phyloP scores from a whole-genome alignment of 2,797 vertebrate genomes.

The Austrolebias charrua region DNA sequence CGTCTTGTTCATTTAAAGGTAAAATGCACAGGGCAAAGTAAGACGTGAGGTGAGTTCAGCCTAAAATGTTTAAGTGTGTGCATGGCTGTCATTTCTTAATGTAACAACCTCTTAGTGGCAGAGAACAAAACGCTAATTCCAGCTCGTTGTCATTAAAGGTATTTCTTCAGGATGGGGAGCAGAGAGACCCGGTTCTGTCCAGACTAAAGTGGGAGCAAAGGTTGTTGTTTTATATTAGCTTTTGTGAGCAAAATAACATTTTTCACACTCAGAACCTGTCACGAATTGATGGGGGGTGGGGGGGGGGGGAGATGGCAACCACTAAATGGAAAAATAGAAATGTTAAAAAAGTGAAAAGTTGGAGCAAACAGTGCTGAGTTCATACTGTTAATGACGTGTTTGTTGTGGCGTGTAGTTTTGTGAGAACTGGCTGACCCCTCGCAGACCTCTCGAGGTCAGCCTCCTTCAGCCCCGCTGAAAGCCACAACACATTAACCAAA shows the following conservation, averaged over 20 bases:
- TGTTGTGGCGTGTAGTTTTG: conserved; percentile 10
- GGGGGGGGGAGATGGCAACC: background rate
- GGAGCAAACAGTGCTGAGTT: background rate
- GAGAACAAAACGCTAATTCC: conserved; percentile 52
- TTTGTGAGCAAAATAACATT: conserved; percentile 23
- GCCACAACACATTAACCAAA: conserved; percentile 29
- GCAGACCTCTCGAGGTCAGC: conserved; percentile 39
- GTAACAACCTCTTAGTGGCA: conserved; percentile 20
- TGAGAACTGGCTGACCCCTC: conserved; percentile 25
- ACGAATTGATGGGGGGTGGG: background rate
- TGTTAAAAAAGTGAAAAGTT: conserved; percentile 13
- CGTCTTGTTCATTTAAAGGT: conserved; percentile 22
- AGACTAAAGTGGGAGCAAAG: conserved; percentile 34
- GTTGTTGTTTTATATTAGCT: conserved; percentile 2
- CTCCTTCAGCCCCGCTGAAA: conserved; percentile 29
- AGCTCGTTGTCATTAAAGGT: conserved; percentile 39
- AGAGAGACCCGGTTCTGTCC: conserved; percentile 47
- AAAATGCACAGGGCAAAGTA: conserved; percentile 5
- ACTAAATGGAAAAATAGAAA: conserved; percentile 5
- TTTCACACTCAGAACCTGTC: conserved; percentile 10
- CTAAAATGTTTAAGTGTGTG: conserved; percentile 32
- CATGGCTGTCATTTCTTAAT: conserved; percentile 37
- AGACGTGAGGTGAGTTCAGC: conserved; percentile 12
- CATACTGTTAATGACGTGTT: conserved; percentile 9
- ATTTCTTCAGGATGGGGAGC: conserved; percentile 41